Percentiles rank a stretch among this genome's conserved stretches.
These are phyloP conservation scores for Tenebrio molitor DNA, from an alignment of 1,140 invertebrate genomes.

Conservation along the genomic window DNA sequence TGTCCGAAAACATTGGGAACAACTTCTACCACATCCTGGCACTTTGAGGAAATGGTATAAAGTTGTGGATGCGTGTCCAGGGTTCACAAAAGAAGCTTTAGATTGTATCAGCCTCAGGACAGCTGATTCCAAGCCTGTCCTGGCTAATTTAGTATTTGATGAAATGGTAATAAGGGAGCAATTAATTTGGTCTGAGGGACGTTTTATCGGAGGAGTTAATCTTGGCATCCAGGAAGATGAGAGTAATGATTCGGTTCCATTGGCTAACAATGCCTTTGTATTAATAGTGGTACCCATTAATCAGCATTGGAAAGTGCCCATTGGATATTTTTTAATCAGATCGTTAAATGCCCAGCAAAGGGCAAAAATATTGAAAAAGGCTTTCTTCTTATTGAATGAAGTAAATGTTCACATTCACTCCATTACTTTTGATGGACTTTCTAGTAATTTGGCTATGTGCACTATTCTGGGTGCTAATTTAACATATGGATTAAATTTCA, in stretches of 20 bases:
- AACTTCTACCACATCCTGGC: conserved; percentile 56
- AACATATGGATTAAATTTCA: too few species aligned
- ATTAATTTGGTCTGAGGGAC: conserved; percentile 57
- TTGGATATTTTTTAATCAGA: too few species aligned
- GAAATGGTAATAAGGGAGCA: conserved; percentile 61
- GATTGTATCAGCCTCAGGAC: conserved; percentile 49
- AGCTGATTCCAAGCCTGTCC: conserved; percentile 44
- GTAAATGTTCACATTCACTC: too few species aligned
- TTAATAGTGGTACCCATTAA: too few species aligned
- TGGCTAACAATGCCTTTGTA: too few species aligned
- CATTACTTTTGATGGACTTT: too few species aligned
- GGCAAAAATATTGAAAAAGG: too few species aligned
- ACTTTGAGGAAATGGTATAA: conserved; percentile 61
- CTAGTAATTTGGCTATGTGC: too few species aligned
- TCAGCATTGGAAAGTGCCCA: too few species aligned
- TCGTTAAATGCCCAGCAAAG: too few species aligned
- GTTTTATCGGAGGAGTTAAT: conserved; percentile 57
- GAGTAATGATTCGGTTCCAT: conserved; percentile 54
- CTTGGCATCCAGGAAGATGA: conserved; percentile 58
- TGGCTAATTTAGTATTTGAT: conserved; percentile 58
- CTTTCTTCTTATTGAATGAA: too few species aligned
- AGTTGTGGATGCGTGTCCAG: conserved; percentile 57
- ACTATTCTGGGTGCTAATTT: too few species aligned
- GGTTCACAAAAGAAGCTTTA: conserved; percentile 60
- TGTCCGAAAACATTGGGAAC: conserved; percentile 53